Base-by-base conservation (phyloP, 2,797 vertebrate species). In the Limnodromus scolopaceus region DNA sequence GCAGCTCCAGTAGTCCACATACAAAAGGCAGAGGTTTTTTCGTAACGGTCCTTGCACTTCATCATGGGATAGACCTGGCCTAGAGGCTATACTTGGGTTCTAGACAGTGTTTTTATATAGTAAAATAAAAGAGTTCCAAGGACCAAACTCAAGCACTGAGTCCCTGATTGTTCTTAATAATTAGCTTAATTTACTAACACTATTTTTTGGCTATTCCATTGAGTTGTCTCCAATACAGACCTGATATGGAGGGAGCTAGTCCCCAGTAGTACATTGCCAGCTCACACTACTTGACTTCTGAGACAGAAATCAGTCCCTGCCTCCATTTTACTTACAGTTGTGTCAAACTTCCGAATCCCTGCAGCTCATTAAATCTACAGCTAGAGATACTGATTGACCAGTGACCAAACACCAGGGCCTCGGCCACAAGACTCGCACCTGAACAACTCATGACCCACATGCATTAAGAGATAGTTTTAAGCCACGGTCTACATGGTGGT, bases 391-490 rank as follows among this genome's bases (percentile, higher is more conserved):
- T 2, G 1, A 66, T 2, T 68, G 39, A 11, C 27, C 32, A 27
- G 36, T 32, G 25, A 70, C 12, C 27, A 55, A 80, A 78, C 32
- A 68, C 3, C 0, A 11, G 22, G 48, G 8, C 20, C 32, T 71
- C 3, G 3, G 25, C 5, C 11, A 55, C 28, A 70, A 51, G 36
- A 55, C 48, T 28, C 1, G 0, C 5, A 49, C 36, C 23, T 28
- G 27, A 89, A 75, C n/a, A 61, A 24, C n/a, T 77, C 23, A 38
- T 28, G 41, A 74, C 13, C 32, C 43, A 71, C 8, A 3, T 4
- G 13, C 10, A 17, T 76, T 87, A 68, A 79, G 57, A 90, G 22
- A 6, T 23, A 65, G 38, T 25, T 60, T 24, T 39, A 80, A 83
- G 25, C 19, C 41, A 23, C 5, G 10, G 10, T 63, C 23, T 78